Conservation (phyloP, 1,140 invertebrate species). For the Heliconius himera region DNA sequence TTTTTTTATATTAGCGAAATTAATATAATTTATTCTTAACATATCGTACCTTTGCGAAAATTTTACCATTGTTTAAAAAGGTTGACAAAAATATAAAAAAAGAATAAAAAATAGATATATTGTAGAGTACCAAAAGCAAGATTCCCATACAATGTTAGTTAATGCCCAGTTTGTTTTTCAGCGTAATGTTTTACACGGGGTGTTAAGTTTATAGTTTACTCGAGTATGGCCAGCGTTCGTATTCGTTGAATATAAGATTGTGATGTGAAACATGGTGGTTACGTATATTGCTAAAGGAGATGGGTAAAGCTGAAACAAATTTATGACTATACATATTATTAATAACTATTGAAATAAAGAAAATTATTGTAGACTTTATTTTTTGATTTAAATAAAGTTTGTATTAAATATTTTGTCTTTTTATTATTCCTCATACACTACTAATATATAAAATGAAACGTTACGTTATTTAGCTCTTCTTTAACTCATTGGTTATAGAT, state of each 20-base stretch:
- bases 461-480: background rate
- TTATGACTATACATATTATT: constrained; percentile 71
- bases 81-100: background rate
- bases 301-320: constrained; percentile 71
- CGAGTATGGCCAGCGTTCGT: constrained; percentile 39
- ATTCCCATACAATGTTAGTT: constrained; percentile 50
- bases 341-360: constrained; percentile 68
- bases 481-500: background rate
- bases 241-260: constrained; percentile 57
- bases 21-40: constrained; percentile 39
- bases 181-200: constrained; percentile 37
- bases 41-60: constrained; percentile 32
- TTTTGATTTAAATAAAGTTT: constrained; percentile 82
- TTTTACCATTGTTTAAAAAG: constrained; percentile 29
- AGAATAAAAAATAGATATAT: background rate
- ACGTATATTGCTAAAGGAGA: constrained; percentile 50
- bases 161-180: constrained; percentile 46
- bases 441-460: background rate
- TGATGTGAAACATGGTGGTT: constrained; percentile 47
- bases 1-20: constrained; percentile 36
- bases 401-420: constrained; percentile 65
- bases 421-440: constrained; percentile 39
- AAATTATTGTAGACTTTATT: constrained; percentile 79
- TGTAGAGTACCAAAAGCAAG: constrained; percentile 19
- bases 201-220: constrained; percentile 47